Base-by-base conservation (phyloP, 2,888 invertebrate genomes). In the Ophion slaviceki region DNA sequence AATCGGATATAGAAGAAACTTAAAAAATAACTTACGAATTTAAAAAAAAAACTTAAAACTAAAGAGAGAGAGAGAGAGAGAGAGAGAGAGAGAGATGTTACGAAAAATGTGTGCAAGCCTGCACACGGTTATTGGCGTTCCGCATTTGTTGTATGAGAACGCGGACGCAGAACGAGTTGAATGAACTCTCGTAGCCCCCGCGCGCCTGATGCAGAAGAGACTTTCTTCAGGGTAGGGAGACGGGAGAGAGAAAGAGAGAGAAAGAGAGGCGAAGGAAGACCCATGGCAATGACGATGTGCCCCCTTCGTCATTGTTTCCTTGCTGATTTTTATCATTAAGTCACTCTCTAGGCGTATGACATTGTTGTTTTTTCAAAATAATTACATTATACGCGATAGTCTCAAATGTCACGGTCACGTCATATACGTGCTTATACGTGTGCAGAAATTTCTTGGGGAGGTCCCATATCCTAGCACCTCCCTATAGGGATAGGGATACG, bases 61-160 rank as follows among this genome's bases (percentile, higher is more conserved):
- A 24, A 2, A 40, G 62, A 57, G n/a, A 59, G 28, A 64, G 66
- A 32, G 36, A 40, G 40, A 77, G 45, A 57, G 36, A 62, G 40
- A 24, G 20, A n/a, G 79, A 32, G 79, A 17, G 70, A 4, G 40
- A 24, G 67, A 53, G 32, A 57, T 47, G 20, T 66, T 24, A 57
- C 61, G 47, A 40, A 80, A 80, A 64, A 68, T 81, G 74, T 81
- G 80, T 61, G 47, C 66, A 68, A 71, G 62, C 80, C 74, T 81
- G 80, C 80, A 82, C 72, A 66, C 72, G 47, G 70, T 67, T 78
- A 83, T 82, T 68, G 80, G 61, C 80, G 83, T 78, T 86, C 72
- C 83, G 80, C 77, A 83, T 83, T 83, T 75, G 83, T 86, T 80
- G 83, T 80, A 83, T 83, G 83, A 86, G 86, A 86, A 86, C 86